These are phyloP conservation scores for Tribolium freemani DNA, from an alignment of 2,888 invertebrate species.

Conservation along the genomic window DNA sequence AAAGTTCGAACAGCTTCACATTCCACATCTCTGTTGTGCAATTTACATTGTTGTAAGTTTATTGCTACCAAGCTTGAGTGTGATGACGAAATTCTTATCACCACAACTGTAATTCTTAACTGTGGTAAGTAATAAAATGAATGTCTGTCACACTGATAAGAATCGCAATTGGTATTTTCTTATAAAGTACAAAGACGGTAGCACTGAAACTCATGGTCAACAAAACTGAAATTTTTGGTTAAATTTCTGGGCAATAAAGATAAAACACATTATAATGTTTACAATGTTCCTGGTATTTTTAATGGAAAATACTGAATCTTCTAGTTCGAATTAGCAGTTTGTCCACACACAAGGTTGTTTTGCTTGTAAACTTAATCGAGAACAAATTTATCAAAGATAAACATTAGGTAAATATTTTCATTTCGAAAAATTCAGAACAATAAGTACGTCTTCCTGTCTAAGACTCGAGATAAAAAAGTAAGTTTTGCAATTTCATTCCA, in stretches of 20 bases:
- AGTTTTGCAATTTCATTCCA: neutral
- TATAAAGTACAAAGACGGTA: neutral
- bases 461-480: neutral
- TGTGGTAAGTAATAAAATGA: neutral
- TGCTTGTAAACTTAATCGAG: neutral
- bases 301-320: neutral
- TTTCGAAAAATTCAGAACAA: neutral
- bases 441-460: neutral
- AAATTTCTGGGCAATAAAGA: neutral
- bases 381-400: conserved; percentile 1
- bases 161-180: neutral
- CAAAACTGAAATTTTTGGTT: neutral
- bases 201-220: neutral
- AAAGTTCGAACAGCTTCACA: neutral
- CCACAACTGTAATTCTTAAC: neutral
- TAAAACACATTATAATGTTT: neutral
- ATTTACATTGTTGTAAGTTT: conserved; percentile 3
- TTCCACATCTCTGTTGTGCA: neutral
- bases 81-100: conserved; percentile 11
- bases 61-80: neutral
- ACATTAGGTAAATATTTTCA: neutral
- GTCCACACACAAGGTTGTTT: neutral
- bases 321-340: neutral
- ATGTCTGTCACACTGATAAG: neutral
- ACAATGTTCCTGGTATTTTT: neutral